phyloP scores from a whole-genome alignment of 2,888 invertebrate species.

The Cistogaster globosa region DNA sequence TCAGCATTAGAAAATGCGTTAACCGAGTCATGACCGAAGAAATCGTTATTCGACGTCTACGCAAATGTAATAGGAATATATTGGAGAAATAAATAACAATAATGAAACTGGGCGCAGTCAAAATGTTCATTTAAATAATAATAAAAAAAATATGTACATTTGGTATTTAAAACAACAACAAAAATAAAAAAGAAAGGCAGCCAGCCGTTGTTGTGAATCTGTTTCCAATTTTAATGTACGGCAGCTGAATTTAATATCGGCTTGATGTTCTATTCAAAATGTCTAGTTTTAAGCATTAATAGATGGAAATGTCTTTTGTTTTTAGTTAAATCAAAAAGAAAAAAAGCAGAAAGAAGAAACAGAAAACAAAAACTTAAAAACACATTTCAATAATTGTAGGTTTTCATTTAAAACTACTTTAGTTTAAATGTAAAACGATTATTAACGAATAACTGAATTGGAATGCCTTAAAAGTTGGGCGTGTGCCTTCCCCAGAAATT shows the following conservation, averaged over 20 bases:
- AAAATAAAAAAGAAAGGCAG: slow-evolving; percentile 5
- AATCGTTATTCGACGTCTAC: slow-evolving; percentile 37
- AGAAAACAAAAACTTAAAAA: slow-evolving; percentile 34
- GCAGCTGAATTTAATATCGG: slow-evolving; percentile 64
- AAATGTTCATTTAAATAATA: slow-evolving; percentile 51
- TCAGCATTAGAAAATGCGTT: slow-evolving; percentile 58
- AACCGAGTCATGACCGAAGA: slow-evolving; percentile 54
- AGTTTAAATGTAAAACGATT: slow-evolving; percentile 24
- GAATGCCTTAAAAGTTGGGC: slow-evolving; percentile 68
- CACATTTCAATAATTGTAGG: slow-evolving; percentile 81
- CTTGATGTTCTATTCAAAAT: slow-evolving; percentile 11
- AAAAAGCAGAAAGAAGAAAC: not conserved
- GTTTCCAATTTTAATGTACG: slow-evolving; percentile 33
- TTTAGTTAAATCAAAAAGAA: slow-evolving; percentile 38
- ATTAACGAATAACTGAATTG: slow-evolving; percentile 43
- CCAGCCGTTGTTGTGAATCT: slow-evolving; percentile 50
- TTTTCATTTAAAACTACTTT: slow-evolving; percentile 71
- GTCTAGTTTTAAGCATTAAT: slow-evolving; percentile 45
- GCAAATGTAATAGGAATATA: slow-evolving; percentile 18
- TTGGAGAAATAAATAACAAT: slow-evolving; percentile 3
- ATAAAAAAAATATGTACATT: slow-evolving; percentile 10
- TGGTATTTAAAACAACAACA: slow-evolving; percentile 37
- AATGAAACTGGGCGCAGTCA: slow-evolving; percentile 40
- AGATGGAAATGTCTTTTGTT: slow-evolving; percentile 48
- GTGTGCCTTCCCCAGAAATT: slow-evolving; percentile 72